Conservation (phyloP, 1,140 invertebrate species). For the Nylanderia fulva region DNA sequence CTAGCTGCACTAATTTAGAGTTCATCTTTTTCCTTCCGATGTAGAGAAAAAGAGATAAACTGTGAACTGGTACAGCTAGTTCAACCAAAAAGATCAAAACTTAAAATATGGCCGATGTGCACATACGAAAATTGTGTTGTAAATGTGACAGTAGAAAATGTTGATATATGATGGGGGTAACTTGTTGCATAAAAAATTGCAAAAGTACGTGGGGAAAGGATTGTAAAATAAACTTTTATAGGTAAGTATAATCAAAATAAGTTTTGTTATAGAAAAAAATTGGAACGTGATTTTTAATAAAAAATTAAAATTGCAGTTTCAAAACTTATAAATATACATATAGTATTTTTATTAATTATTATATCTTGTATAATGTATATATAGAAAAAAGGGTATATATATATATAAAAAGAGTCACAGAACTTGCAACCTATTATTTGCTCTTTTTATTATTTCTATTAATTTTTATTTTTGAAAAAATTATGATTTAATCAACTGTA, state of each 20-base stretch:
- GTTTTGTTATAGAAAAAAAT: neutral
- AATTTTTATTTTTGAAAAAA: constrained; percentile 4
- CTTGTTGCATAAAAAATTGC: neutral
- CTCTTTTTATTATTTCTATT: neutral
- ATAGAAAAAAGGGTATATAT: neutral
- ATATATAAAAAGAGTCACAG: neutral
- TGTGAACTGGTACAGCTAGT: too few relatives aligned
- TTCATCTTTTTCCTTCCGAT: too few relatives aligned
- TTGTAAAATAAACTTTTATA: neutral
- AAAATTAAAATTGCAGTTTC: neutral
- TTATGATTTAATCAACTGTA: too few relatives aligned
- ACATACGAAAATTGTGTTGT: too few relatives aligned
- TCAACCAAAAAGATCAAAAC: too few relatives aligned
- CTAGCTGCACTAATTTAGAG: too few relatives aligned
- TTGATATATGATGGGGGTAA: too few relatives aligned
- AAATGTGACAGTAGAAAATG: too few relatives aligned
- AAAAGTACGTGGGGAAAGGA: neutral
- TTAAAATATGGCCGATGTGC: too few relatives aligned
- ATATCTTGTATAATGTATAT: neutral
- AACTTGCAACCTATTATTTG: neutral
- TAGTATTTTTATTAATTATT: neutral
- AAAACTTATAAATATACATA: neutral
- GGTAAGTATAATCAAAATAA: neutral
- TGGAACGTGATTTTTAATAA: neutral
- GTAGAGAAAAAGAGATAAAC: too few relatives aligned